phyloP scores from a whole-genome alignment of 2,888 invertebrate species.

The Agriotes lineatus region DNA sequence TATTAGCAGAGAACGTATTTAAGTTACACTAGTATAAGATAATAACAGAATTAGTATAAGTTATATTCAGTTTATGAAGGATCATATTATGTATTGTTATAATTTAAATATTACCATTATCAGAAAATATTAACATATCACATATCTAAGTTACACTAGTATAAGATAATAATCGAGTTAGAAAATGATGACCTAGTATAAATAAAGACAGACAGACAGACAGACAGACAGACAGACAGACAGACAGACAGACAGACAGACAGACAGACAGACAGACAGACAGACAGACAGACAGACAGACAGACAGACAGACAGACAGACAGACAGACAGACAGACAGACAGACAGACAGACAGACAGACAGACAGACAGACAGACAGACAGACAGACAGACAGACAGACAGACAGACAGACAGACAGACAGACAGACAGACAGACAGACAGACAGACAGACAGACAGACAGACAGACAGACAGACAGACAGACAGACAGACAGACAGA shows the following conservation, averaged over 20 bases:
- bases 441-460: constrained; percentile 3
- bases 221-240: constrained; percentile 7
- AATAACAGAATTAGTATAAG: no score
- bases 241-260: constrained; percentile 5
- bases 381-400: constrained; percentile 7
- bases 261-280: constrained; percentile 7
- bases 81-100: no score
- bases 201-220: background rate
- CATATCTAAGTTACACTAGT: no score
- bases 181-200: no score
- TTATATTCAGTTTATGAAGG: no score
- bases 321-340: constrained; percentile 7
- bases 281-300: constrained; percentile 7
- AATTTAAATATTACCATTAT: no score
- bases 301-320: constrained; percentile 7
- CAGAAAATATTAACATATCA: no score
- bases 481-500: constrained; percentile 7
- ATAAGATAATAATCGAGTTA: no score
- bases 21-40: no score
- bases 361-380: constrained; percentile 7
- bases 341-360: constrained; percentile 7
- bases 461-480: constrained; percentile 5
- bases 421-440: constrained; percentile 7
- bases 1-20: no score
- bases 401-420: constrained; percentile 7